A percentile compares a stretch with the other conserved stretches of the same genome.
Evolutionary conservation across 2,888 invertebrate genomes (phyloP).

Genomic region (Pediacus dermestoides): DNA sequence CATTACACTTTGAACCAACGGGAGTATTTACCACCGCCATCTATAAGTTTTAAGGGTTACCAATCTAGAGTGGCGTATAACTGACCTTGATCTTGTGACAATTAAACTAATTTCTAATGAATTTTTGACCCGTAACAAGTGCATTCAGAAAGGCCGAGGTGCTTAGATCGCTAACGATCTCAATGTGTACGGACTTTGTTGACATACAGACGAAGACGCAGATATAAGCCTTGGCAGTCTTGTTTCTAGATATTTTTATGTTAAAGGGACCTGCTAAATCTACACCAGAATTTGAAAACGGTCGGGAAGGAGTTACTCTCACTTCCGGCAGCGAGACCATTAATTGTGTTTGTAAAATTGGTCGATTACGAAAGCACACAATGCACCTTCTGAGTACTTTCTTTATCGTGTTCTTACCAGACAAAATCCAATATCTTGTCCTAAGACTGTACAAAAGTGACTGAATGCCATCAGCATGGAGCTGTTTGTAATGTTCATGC

Average conservation of each 20-base stretch:
- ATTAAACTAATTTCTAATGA: too few relatives aligned
- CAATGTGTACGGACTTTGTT: conserved; percentile 9
- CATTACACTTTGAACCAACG: too few relatives aligned
- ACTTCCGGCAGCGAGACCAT: conserved; percentile 8
- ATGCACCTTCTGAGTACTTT: conserved; percentile 20
- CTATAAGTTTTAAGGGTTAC: too few relatives aligned
- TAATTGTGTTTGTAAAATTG: not conserved
- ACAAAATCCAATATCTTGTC: conserved; percentile 12
- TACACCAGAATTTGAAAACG: conserved; percentile 5
- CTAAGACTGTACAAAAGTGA: not conserved
- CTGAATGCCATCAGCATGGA: conserved; percentile 21
- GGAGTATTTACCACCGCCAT: too few relatives aligned
- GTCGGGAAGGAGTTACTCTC: conserved; percentile 6
- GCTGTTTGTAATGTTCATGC: conserved; percentile 1
- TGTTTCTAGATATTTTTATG: conserved; percentile 2
- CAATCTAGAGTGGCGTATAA: too few relatives aligned
- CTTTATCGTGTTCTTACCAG: conserved; percentile 16
- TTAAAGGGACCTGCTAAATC: conserved; percentile 9
- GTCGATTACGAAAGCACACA: conserved; percentile 17
- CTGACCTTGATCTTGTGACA: too few relatives aligned
- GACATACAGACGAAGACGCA: conserved; percentile 7
- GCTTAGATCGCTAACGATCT: conserved; percentile 4
- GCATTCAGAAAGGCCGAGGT: conserved; percentile 3
- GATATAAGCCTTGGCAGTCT: not conserved
- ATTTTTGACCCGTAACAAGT: too few relatives aligned